Base-by-base conservation (phyloP, 2,888 invertebrate species). In the Phrixothrix hirtus region DNA sequence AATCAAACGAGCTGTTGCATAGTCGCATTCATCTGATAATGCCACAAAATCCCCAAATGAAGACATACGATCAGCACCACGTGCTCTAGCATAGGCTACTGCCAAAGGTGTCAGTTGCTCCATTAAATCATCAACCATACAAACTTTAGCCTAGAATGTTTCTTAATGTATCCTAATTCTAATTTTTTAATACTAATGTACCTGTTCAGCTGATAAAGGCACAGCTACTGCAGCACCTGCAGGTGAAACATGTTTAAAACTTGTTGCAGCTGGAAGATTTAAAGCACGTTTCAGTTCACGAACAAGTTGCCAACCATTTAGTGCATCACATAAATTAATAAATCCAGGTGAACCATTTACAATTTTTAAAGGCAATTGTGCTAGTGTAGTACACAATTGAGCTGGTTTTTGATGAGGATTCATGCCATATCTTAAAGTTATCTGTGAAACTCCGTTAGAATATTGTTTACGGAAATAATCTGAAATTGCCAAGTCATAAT, bases 11-110 rank as follows among this genome's bases (percentile, higher is more conserved):
- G 99, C 98, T 0, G 98, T 99, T 54, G 86, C 71, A 37, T 81
- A 84, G 76, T 99, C 98, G 71, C 98, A 99, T 0, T 78, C 75
- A 72, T 96, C 95, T 0, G 96, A 97, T 0, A 99, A 75, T 0
- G 96, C 95, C 25, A 98, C 84, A 75, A 98, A 98, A 77, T 99
- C 99, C 0, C 99, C 98, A 76, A 98, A 99, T 0, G 97, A 97
- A 5, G 96, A 97, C 98, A 99, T 98, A 43, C 98, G 84, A 77
- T 99, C 98, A 10, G 97, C 96, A 38, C 98, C 97, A 71, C 98
- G 84, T 0, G 98, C 98, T 49, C 97, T 82, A 0, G 96, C 97
- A 77, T 98, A 98, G 0, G 98, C 97, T 10, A 83, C 82, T 0
- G 95, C 95, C 7, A 96, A 70, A 0, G 95, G 93, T 0, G 89